phyloP scores from a whole-genome alignment of 2,113 vertebrate genomes.

The Motacilla alba region DNA sequence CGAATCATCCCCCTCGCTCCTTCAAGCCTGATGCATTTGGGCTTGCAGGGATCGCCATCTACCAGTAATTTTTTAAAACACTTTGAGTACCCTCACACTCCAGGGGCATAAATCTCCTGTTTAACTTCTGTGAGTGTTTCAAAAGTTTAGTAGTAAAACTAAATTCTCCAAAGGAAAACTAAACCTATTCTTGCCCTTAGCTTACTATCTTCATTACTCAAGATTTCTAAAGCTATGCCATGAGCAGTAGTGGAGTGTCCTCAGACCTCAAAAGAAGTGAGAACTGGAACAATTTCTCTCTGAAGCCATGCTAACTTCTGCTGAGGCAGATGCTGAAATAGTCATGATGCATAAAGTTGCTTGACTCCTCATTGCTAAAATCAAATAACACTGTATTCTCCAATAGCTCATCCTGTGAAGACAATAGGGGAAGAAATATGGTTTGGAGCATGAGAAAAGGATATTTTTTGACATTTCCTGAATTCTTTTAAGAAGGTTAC shows the following conservation, averaged over 20 bases:
- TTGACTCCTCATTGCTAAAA: not conserved
- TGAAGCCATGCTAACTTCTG: not conserved
- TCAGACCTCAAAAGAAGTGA: not conserved
- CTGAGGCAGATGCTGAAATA: not conserved
- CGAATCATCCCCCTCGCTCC: not conserved
- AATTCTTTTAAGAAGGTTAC: not conserved
- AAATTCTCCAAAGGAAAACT: not conserved
- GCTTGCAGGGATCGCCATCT: not conserved
- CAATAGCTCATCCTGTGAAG: not conserved
- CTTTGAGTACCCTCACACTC: not conserved
- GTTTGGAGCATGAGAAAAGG: not conserved
- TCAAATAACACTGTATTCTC: not conserved
- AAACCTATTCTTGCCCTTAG: not conserved
- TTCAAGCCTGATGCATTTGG: not conserved
- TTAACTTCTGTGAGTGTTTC: not conserved
- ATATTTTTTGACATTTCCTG: not conserved
- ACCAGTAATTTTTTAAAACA: not conserved
- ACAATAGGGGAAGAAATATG: fast-evolving
- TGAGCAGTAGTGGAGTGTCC: not conserved
- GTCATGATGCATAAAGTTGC: not conserved
- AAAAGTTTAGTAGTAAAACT: not conserved
- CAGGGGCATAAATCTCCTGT: not conserved
- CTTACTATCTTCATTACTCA: not conserved
- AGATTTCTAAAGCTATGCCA: not conserved
- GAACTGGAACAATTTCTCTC: not conserved